phyloP scores from a whole-genome alignment of 1,140 invertebrate genomes.

The Sinella curviseta region DNA sequence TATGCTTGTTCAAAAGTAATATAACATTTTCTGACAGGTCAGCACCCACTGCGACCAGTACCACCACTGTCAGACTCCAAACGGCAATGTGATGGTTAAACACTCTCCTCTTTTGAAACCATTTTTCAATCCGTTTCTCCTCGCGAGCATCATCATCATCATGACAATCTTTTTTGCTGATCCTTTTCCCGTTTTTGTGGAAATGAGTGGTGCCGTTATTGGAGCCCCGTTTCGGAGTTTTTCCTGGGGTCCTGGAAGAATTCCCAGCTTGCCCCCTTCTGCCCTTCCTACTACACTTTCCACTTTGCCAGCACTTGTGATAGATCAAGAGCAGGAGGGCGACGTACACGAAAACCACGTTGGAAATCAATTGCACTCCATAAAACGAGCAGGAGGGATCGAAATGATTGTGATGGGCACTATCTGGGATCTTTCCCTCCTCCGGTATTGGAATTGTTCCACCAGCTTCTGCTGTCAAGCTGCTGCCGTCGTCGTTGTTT shows the following conservation, averaged over 20 bases:
- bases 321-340: slow-evolving; percentile 25
- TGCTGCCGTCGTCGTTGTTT: neutral
- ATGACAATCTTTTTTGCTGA: neutral
- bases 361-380: neutral
- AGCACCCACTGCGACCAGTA: neutral
- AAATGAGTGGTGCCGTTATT: too few species aligned
- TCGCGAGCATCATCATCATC: neutral
- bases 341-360: slow-evolving; percentile 8
- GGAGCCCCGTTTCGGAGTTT: neutral
- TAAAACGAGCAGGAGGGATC: slow-evolving; percentile 11
- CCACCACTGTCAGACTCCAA: slow-evolving; percentile 27
- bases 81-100: slow-evolving; percentile 31
- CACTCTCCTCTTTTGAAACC: neutral
- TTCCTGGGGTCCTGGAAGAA: neutral
- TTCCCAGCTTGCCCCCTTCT: neutral
- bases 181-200: neutral
- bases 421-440: neutral
- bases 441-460: neutral
- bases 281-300: neutral
- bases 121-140: neutral
- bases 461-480: neutral
- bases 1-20: neutral
- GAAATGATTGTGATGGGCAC: too few species aligned
- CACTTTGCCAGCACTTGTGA: neutral
- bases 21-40: slow-evolving; percentile 35